These are phyloP conservation scores for Callosobruchus maculatus DNA, from an alignment of 2,888 invertebrate genomes.

Conservation along the genomic window DNA sequence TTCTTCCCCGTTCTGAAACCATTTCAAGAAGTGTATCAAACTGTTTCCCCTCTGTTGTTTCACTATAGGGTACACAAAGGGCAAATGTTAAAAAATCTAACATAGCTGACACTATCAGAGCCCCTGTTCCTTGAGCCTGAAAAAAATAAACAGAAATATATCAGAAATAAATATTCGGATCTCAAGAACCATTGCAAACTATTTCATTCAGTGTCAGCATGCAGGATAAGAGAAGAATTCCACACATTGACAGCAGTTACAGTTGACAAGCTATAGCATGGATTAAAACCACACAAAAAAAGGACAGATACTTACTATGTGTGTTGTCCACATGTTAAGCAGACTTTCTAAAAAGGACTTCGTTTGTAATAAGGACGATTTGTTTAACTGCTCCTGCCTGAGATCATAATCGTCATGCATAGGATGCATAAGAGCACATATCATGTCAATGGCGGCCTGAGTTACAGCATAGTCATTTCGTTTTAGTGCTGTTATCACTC, in stretches of 20 bases:
- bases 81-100: slow-evolving; percentile 97
- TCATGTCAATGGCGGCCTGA: slow-evolving; percentile 95
- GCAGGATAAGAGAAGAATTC: too few relatives aligned
- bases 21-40: slow-evolving; percentile 91
- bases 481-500: slow-evolving; percentile 86
- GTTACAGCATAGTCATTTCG: slow-evolving; percentile 86
- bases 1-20: slow-evolving; percentile 88
- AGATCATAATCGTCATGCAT: slow-evolving; percentile 97
- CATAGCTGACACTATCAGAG: slow-evolving; percentile 95
- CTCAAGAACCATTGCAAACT: too few relatives aligned
- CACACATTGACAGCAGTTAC: not conserved
- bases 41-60: slow-evolving; percentile 96
- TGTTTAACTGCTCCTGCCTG: slow-evolving; percentile 96
- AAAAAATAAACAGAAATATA: slow-evolving; percentile 26
- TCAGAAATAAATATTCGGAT: not conserved
- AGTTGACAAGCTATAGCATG: too few relatives aligned
- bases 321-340: slow-evolving; percentile 90
- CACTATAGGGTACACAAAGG: slow-evolving; percentile 97
- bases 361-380: slow-evolving; percentile 89
- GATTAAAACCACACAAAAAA: too few relatives aligned
- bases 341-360: slow-evolving; percentile 88
- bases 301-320: slow-evolving; percentile 87
- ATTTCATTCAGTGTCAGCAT: too few relatives aligned
- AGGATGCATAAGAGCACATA: slow-evolving; percentile 97
- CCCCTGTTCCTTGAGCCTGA: slow-evolving; percentile 89